These are phyloP conservation scores for Chromoteleia sp. DNA, from an alignment of 2,888 invertebrate species.

Conservation along the genomic window DNA sequence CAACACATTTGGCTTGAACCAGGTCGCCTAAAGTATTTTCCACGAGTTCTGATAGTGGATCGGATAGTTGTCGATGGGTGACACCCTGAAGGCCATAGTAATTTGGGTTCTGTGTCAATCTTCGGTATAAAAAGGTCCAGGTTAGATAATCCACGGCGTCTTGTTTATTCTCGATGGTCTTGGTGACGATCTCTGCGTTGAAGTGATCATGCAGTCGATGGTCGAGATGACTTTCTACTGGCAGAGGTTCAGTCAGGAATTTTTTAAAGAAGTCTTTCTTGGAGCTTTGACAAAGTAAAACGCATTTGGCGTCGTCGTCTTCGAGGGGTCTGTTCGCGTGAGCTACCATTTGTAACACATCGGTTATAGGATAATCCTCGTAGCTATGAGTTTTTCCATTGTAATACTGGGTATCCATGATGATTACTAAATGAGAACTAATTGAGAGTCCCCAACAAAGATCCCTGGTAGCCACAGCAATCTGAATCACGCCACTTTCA, in stretches of 20 bases:
- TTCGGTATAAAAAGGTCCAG: conserved; percentile 98
- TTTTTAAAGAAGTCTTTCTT: conserved; percentile 99
- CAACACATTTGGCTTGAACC: conserved; percentile 98
- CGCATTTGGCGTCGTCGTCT: conserved; percentile 97
- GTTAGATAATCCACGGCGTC: conserved; percentile 99
- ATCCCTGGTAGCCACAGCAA: conserved; percentile 96
- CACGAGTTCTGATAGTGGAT: conserved; percentile 98
- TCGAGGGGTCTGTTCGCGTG: conserved; percentile 95
- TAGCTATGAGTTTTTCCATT: conserved; percentile 91
- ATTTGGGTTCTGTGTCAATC: conserved; percentile 99
- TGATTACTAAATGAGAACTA: conserved; percentile 96
- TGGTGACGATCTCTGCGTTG: conserved; percentile 99
- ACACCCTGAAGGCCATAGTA: conserved; percentile 99
- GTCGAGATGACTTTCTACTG: conserved; percentile 99
- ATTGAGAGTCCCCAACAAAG: conserved; percentile 97
- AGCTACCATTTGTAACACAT: conserved; percentile 99
- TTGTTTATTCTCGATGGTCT: conserved; percentile 99
- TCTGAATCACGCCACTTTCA: conserved; percentile 95
- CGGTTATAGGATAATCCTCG: conserved; percentile 99
- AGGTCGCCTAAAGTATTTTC: conserved; percentile 97
- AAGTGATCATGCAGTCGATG: conserved; percentile 99
- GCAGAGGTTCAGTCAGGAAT: conserved; percentile 97
- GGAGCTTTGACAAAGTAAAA: conserved; percentile 98
- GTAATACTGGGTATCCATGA: conserved; percentile 97
- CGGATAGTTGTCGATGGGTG: conserved; percentile 98